Percentiles rank a stretch among this genome's conserved stretches.
These are phyloP conservation scores for Sinohyriopsis cumingii DNA, from an alignment of 2,888 invertebrate species.

Conservation along the genomic window DNA sequence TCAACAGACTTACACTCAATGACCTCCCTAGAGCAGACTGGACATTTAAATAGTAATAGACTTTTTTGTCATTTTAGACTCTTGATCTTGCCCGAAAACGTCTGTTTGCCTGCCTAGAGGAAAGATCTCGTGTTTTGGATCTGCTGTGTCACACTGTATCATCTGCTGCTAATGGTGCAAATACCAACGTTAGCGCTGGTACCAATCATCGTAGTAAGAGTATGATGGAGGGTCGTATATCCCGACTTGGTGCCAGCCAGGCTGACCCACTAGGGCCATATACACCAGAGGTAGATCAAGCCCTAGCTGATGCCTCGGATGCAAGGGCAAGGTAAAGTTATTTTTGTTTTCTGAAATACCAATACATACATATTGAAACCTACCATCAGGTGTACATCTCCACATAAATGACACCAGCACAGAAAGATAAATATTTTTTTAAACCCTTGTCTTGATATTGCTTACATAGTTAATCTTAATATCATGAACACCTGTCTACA, in stretches of 20 bases:
- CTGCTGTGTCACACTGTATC: conserved; percentile 67
- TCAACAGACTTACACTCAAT: too few species aligned
- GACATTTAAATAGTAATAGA: too few species aligned
- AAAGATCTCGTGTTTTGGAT: conserved; percentile 69
- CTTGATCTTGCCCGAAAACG: conserved; percentile 65
- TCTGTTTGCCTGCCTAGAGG: conserved; percentile 64
- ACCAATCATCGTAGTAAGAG: conserved; percentile 27
- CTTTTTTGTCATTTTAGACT: conserved; percentile 36
- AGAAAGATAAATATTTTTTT: too few species aligned
- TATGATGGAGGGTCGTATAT: conserved; percentile 41
- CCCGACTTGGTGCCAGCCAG: conserved; percentile 36
- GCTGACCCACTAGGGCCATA: conserved; percentile 67
- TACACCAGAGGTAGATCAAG: conserved; percentile 66
- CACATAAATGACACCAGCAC: too few species aligned
- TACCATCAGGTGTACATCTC: too few species aligned
- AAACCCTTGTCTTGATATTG: too few species aligned
- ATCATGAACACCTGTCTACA: too few species aligned
- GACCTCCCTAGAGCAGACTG: too few species aligned
- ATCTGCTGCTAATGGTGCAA: conserved; percentile 38
- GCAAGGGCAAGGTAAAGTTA: conserved; percentile 40
- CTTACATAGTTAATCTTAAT: too few species aligned
- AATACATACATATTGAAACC: too few species aligned
- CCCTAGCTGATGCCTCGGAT: conserved; percentile 64
- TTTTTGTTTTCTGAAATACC: too few species aligned
- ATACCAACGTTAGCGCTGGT: conserved; percentile 15